A percentile compares a stretch with the other conserved stretches of the same genome.
Conservation (phyloP, 2,888 invertebrate species). For the Julus scanicus region DNA sequence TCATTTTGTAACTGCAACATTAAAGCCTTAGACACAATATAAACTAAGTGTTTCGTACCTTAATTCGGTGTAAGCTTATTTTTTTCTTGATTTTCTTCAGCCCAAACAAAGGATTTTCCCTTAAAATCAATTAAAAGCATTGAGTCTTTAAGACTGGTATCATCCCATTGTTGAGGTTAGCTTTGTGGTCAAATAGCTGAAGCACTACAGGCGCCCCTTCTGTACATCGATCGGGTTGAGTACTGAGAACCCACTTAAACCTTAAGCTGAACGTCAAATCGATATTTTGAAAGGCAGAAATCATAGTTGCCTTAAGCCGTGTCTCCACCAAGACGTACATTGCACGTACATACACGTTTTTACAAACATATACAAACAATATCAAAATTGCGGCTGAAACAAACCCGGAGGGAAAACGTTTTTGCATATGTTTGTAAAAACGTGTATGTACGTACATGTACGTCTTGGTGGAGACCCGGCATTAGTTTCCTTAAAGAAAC, state of each 20-base stretch:
- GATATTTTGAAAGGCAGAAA: not conserved
- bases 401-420: too few relatives aligned
- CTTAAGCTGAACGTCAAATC: not conserved
- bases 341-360: too few relatives aligned
- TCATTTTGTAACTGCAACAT: too few relatives aligned
- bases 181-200: slow-evolving; percentile 1
- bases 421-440: too few relatives aligned
- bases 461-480: too few relatives aligned
- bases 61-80: not conserved
- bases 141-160: not conserved
- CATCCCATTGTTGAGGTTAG: not conserved
- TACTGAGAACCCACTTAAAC: not conserved
- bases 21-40: too few relatives aligned
- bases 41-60: not conserved
- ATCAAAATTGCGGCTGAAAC: too few relatives aligned
- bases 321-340: too few relatives aligned
- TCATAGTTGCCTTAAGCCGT: not conserved
- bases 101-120: not conserved
- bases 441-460: too few relatives aligned
- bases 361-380: too few relatives aligned
- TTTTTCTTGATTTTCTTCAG: not conserved
- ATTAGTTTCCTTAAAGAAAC: not conserved
- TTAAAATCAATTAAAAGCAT: not conserved
- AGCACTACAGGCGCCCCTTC: not conserved
- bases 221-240: not conserved